These are phyloP conservation scores for Monomorium pharaonis DNA, from an alignment of 1,140 invertebrate species.

Conservation along the genomic window DNA sequence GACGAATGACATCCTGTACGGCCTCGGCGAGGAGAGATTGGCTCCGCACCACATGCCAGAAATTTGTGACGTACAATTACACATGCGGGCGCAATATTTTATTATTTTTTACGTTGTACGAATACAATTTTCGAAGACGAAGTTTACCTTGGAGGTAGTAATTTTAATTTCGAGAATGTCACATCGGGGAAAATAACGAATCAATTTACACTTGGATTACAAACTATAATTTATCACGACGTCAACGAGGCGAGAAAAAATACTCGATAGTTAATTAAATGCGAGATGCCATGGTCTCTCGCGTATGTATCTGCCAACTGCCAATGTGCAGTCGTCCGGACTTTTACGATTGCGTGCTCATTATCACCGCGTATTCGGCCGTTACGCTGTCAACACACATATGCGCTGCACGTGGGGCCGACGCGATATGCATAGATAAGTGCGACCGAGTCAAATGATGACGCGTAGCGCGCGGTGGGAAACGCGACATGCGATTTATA, in stretches of 20 bases:
- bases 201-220: neutral
- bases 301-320: too few relatives aligned
- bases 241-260: neutral
- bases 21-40: neutral
- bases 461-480: conserved; percentile 10
- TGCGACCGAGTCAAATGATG: conserved; percentile 16
- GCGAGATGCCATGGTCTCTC: neutral
- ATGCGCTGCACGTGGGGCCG: conserved; percentile 19
- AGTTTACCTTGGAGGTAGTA: neutral
- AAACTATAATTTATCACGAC: neutral
- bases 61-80: neutral
- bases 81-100: neutral
- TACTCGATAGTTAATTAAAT: conserved; percentile 8
- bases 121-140: neutral
- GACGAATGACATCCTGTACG: conserved; percentile 11
- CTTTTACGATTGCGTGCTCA: neutral
- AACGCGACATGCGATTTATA: conserved; percentile 24
- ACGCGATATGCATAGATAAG: conserved; percentile 45
- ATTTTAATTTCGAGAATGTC: neutral
- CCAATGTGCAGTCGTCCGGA: neutral
- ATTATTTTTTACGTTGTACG: neutral
- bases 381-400: conserved; percentile 13
- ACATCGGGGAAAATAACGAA: neutral
- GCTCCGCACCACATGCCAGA: neutral
- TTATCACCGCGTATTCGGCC: conserved; percentile 26